Evolutionary conservation across 2,888 invertebrate genomes (phyloP), one percentile per base, ranked within the genome.

Genomic region (Chironomus tentans): DNA sequence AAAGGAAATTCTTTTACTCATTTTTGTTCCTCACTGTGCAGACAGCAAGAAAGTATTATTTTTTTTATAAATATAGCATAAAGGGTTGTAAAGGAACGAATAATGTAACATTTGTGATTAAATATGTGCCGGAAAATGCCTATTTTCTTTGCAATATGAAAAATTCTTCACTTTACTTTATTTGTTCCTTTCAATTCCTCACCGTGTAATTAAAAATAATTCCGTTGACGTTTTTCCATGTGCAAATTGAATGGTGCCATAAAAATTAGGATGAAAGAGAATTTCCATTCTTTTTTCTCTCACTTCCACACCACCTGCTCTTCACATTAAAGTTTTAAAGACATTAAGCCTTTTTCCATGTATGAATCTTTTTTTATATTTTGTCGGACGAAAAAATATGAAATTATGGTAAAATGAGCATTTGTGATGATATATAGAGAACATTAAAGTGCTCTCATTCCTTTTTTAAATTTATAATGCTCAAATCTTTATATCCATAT

Each of bases 141-240:
- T 56, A 15, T 56, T 56, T 38, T 38, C 38, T 38, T 10, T 38
- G 38, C 38, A 38, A 38, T 38, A 38, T 38, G 38, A 38, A 38
- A 38, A 38, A 38, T 38, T 38, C 38, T 38, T 38, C 38, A 38
- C 38, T 38, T 38, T 2, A 38, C 10, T 10, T 38, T 38, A 38
- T 38, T 38, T 38, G 1, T 38, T 38, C 38, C 38, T 7, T 22
- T 71, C 71, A 48, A n/a, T 22, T n/a, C 18, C 18, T 62, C 62
- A 21, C 3, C 12, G 24, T 61, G 61, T 73, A 62, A 71, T 71
- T 71, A 71, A 56, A 71, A 71, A 61, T 71, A 71, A 73, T 73
- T 73, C 56, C 72, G 72, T 73, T 73, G 72, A 73, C 72, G 72
- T 62, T 50, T 56, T 73, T 28, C 38, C 61, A 62, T 62, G 72